Percentiles rank a stretch among this genome's conserved stretches.
phyloP scores from a whole-genome alignment of 64 coral and sea anemone species.

The Catalaphyllia jardinei region DNA sequence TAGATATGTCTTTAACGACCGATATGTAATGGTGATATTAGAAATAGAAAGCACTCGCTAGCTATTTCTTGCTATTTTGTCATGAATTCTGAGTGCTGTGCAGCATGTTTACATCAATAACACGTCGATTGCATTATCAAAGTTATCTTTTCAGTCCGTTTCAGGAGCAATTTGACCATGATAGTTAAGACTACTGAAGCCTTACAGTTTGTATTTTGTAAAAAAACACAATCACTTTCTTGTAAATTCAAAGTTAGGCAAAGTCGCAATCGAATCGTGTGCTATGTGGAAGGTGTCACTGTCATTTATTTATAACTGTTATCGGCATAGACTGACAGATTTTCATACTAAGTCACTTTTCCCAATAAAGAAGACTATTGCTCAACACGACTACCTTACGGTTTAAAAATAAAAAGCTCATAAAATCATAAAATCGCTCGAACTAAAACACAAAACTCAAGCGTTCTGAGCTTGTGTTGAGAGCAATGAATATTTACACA shows the following conservation, averaged over 20 bases:
- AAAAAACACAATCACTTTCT: background rate
- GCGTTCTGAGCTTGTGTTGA: background rate
- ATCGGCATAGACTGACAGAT: background rate
- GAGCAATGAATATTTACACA: background rate
- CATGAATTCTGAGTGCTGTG: background rate
- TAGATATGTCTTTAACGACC: too few species aligned
- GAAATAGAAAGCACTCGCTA: too few species aligned
- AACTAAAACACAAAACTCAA: background rate
- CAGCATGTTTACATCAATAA: conserved; percentile 9
- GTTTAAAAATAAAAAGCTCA: background rate
- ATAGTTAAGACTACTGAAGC: background rate
- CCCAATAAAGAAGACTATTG: background rate
- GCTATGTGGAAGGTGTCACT: background rate
- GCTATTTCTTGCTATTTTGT: background rate
- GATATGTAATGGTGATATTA: background rate
- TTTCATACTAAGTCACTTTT: background rate
- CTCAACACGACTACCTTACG: background rate
- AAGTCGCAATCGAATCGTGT: background rate
- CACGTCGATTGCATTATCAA: conserved; percentile 11
- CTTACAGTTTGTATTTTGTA: background rate
- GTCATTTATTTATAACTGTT: background rate
- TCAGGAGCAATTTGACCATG: background rate
- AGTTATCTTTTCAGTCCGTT: background rate
- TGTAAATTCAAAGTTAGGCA: background rate
- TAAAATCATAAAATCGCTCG: background rate